Conservation (phyloP, 2,113 vertebrate species). For the Apistogramma diplotaenia region DNA sequence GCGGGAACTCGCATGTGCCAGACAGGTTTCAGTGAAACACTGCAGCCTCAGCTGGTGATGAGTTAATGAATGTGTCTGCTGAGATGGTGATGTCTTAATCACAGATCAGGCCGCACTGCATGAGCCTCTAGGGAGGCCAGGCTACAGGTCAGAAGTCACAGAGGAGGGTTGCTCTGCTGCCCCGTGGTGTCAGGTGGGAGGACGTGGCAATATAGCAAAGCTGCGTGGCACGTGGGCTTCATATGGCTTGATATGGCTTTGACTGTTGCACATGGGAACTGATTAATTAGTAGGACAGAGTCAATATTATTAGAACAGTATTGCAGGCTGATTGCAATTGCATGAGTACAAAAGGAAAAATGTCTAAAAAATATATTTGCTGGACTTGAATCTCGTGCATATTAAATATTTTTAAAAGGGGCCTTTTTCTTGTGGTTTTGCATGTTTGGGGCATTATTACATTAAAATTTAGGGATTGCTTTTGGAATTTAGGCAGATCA, state of each 20-base stretch:
- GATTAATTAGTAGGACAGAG: not conserved
- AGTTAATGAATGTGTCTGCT: constrained; percentile 20
- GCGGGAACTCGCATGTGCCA: not conserved
- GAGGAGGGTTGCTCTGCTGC: not conserved
- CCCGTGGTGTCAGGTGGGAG: constrained; percentile 1
- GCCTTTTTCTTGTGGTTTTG: fast-evolving
- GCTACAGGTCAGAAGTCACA: constrained; percentile 33
- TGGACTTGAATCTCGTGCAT: not conserved
- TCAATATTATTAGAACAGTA: not conserved
- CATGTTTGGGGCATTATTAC: no score
- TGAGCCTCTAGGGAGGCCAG: constrained; percentile 31
- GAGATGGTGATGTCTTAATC: constrained; percentile 18
- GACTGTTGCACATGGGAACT: not conserved
- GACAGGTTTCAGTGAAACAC: not conserved
- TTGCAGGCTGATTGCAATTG: not conserved
- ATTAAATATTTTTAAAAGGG: not conserved
- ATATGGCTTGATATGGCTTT: not conserved
- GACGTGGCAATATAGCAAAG: not conserved
- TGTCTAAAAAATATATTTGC: not conserved
- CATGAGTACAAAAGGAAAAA: not conserved
- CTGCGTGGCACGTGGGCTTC: not conserved
- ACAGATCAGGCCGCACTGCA: constrained; percentile 5
- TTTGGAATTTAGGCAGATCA: not conserved
- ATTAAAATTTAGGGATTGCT: not conserved
- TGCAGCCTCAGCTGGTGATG: constrained; percentile 27